Evolutionary conservation across 2,888 invertebrate species (phyloP), one percentile per base, ranked within the genome.

Genomic region (Scaptomyza tumidula): DNA sequence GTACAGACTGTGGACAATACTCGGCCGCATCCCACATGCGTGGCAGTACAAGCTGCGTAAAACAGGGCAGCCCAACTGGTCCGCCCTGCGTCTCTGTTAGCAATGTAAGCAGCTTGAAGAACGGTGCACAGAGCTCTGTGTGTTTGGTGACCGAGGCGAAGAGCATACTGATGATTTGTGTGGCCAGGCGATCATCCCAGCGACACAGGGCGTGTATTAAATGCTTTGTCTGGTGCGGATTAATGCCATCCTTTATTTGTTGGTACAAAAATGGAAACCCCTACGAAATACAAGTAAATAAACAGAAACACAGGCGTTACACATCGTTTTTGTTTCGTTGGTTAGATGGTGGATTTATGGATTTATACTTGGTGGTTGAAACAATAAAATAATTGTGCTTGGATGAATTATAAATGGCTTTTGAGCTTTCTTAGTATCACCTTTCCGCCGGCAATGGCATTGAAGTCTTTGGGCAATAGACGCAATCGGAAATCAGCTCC

Each of bases 251-350:
- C 78, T 97, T 96, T 55, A 98, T 98, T 93, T 98, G 98, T 92
- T 98, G 98, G 92, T 97, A 97, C 71, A 98, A 93, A 92, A 98
- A 98, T 33, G 98, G 97, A 91, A 98, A 98, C 13, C 97, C 97
- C 95, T 96, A 92, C 14, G 92, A 92, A 82, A 67, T 64, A 67
- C 66, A 77, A 66, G 56, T 71, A 62, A 59, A 74, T 55, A 50
- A 35, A 53, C 56, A 19, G 39, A 45, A 54, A 44, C 60, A 73
- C 52, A 43, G 35, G 54, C n/a, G 43, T 73, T 61, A 57, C 35
- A 56, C 29, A 50, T 54, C 41, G 49, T 45, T 54, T 57, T 54
- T 48, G 56, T 44, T 54, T 53, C 10, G 19, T 10, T 50, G 19
- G 55, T 56, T 56, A 50, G 62, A 45, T 56, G 44, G 29, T 64